Percentiles rank a stretch among this genome's conserved stretches.
Conservation (phyloP, 1,140 invertebrate genomes). For the Rhopalosiphum maidis region DNA sequence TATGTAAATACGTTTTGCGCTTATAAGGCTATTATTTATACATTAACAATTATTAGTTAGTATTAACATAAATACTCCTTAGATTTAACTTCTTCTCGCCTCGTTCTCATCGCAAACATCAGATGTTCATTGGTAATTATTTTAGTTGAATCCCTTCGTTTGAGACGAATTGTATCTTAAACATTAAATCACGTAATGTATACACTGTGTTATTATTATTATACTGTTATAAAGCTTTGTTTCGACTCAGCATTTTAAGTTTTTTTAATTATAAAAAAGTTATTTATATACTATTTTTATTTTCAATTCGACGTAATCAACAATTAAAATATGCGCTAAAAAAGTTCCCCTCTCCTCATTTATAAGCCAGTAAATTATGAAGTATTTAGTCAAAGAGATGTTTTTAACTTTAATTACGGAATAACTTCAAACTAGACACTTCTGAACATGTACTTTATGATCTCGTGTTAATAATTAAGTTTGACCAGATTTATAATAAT, state of each 20-base stretch:
- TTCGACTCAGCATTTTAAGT: background rate
- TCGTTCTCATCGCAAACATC: background rate
- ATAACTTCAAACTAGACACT: background rate
- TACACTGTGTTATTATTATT: too few species aligned
- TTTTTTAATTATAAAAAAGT: conserved; percentile 13
- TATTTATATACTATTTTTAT: too few species aligned
- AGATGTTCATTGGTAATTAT: background rate
- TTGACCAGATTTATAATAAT: conserved; percentile 1
- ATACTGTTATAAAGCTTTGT: background rate
- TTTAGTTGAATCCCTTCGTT: background rate
- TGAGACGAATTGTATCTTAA: background rate
- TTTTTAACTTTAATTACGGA: background rate
- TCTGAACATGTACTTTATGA: background rate
- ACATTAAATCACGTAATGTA: background rate
- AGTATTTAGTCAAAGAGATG: background rate
- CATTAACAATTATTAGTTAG: background rate
- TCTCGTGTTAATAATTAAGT: background rate
- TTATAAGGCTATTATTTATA: background rate
- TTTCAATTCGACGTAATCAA: background rate
- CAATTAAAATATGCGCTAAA: background rate
- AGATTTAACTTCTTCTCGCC: background rate
- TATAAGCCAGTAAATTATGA: background rate
- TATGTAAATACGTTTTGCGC: background rate
- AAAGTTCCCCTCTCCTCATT: background rate
- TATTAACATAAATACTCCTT: conserved; percentile 5